Evolutionary conservation across 1,140 invertebrate species (phyloP), one percentile per base, ranked within the genome.

Genomic region (Sarcophaga bullata): DNA sequence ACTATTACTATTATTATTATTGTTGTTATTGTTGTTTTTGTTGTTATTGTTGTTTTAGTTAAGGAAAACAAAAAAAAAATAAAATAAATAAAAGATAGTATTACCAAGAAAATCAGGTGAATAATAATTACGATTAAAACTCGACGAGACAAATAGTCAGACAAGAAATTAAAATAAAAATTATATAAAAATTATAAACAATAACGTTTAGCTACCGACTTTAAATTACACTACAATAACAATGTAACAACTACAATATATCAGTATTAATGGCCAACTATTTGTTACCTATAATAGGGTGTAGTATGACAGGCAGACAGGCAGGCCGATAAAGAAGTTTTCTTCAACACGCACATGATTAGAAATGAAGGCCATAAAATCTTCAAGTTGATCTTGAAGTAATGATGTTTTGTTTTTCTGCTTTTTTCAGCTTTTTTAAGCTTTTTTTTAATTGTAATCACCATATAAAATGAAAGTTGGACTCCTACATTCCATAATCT

Each of bases 391-490:
- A 68, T 68, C 62, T 68, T 68, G 62, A 19, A 68, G 62, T 68
- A 19, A 19, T 68, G 62, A 68, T 25, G 17, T 76, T 17, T 76
- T 76, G 46, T 73, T 73, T 37, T 73, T 3, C 68, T 73, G 8
- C n/a, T n/a, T 73, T 37, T 73, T n/a, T 73, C 47, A 0, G 46
- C 15, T 50, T 13, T 68, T 75, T 37, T 48, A 58, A 6, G 5
- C 13, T 19, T 68, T 48, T 47, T 47, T 52, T 54, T 37, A 68
- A n/a, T 73, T 19, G 7, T 73, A 75, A 48, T 46, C 17, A 47
- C 81, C 50, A 54, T 75, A 73, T 82, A 75, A 82, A 82, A 82
- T 82, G 81, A 82, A 82, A 82, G 81, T 82, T 82, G 81, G n/a
- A 48, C 81, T 73, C 81, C 81, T 82, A 82, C 81, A 82, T 82